Conservation (phyloP, 2,888 invertebrate species). For the Coelopa pilipes region DNA sequence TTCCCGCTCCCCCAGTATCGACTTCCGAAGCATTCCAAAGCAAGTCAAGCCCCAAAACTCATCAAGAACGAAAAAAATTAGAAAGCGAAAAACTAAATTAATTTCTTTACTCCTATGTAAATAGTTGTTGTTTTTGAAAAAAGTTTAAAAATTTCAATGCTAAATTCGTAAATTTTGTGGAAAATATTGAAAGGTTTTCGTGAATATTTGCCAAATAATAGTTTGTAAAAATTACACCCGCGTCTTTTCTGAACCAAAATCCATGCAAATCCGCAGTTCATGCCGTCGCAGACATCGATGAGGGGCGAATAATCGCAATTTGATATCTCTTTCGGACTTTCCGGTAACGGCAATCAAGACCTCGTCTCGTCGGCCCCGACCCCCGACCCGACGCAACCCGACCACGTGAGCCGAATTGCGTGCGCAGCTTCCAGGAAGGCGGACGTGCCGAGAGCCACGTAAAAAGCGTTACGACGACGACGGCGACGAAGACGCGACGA, state of each 20-base stretch:
- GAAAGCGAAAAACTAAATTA: too few relatives aligned
- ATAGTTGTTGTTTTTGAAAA: conserved; percentile 1
- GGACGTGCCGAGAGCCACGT: too few relatives aligned
- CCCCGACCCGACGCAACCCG: too few relatives aligned
- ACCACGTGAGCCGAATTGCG: too few relatives aligned
- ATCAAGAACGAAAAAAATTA: not conserved
- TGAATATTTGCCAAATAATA: not conserved
- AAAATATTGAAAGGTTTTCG: conserved; percentile 8
- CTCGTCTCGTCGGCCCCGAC: too few relatives aligned
- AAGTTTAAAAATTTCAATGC: conserved; percentile 27
- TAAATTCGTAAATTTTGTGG: conserved; percentile 23
- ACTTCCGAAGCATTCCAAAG: conserved; percentile 10
- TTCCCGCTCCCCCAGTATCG: not conserved
- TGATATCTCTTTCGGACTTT: not conserved
- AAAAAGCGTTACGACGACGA: too few relatives aligned
- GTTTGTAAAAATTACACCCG: conserved; percentile 15
- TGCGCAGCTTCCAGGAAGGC: too few relatives aligned
- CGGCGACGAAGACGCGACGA: too few relatives aligned
- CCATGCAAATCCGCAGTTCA: conserved; percentile 18
- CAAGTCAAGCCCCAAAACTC: conserved; percentile 20
- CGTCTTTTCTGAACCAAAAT: conserved; percentile 9
- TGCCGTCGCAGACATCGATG: not conserved
- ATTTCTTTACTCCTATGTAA: too few relatives aligned
- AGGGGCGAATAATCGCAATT: conserved; percentile 2
- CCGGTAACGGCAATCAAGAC: too few relatives aligned